Evolutionary conservation across 53 echinoderm and acorn worm species (phyloP), one percentile per base, ranked within the genome.

Genomic region (Patiria pectinifera): DNA sequence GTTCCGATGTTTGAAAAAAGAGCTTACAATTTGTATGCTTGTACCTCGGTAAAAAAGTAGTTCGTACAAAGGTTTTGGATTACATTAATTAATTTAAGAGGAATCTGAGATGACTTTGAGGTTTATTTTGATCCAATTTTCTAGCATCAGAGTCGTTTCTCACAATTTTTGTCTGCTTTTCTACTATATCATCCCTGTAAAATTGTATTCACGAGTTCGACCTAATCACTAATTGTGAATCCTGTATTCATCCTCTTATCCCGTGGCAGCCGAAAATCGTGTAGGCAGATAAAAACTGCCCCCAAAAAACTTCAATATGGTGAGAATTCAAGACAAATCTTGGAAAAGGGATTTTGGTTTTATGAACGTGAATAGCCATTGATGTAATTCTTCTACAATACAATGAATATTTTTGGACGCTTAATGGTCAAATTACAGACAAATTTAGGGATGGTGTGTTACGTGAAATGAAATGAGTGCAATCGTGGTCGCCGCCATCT

Each of bases 281-380:
- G 90, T 24, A 90, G 90, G 90, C 90, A 90, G 80, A 69, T 3
- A 3, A 81, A 90, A 90, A 69, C 90, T 90, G 90, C 53, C 90
- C 81, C 25, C n/a, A 35, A 89, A 90, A 89, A 81, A 4, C 80
- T 62, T 46, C 81, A 90, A 48, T 23, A 90, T 90, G 90, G 90
- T 90, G 71, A 90, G 90, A 69, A 63, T n/a, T 35, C 15, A 47
- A 59, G 14, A 19, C 12, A 48, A 35, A 47, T n/a, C 25, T 80
- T 44, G 80, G 8, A 44, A 15, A 45, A 74, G 8, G 43, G 11
- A 7, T 9, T 0, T 16, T 79, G 46, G 16, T 13, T 79, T 22
- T 79, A 16, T 14, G 12, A 22, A 79, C 11, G 7, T 4, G 45
- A 79, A 79, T 74, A 74, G 6, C 9, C 11, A 9, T 23, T 4